These are phyloP conservation scores for Apis florea DNA, from an alignment of 1,140 invertebrate genomes.

Conservation along the genomic window DNA sequence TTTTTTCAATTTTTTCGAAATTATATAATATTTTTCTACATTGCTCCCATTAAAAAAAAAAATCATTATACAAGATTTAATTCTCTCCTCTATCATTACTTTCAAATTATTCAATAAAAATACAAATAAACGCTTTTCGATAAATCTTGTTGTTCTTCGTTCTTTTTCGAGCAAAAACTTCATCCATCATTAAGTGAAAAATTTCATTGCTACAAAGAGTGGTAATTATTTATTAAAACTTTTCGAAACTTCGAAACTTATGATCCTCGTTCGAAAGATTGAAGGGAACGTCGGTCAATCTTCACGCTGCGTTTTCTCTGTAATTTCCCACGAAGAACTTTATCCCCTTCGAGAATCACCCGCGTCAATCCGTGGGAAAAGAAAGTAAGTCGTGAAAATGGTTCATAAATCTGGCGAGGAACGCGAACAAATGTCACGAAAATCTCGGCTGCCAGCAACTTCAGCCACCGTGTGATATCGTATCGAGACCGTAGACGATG, in stretches of 20 bases:
- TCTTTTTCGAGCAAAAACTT: too few species aligned
- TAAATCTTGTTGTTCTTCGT: too few species aligned
- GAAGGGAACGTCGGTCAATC: neutral
- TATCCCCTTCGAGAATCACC: neutral
- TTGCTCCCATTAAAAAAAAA: too few species aligned
- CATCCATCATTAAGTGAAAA: too few species aligned
- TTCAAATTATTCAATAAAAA: too few species aligned
- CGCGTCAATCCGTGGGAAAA: neutral
- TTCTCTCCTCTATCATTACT: too few species aligned
- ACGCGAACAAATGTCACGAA: slow-evolving; percentile 10
- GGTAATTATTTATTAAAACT: too few species aligned
- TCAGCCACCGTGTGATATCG: slow-evolving; percentile 10
- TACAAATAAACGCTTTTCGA: too few species aligned
- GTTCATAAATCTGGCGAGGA: slow-evolving; percentile 17
- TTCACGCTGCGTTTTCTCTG: neutral
- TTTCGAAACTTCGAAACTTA: neutral
- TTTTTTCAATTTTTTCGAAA: too few species aligned
- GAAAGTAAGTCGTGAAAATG: neutral
- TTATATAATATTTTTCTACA: too few species aligned
- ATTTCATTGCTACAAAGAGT: too few species aligned
- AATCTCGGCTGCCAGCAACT: neutral
- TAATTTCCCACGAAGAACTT: neutral
- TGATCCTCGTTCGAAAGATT: neutral
- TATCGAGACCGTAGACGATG: slow-evolving; percentile 34
- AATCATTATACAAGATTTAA: too few species aligned